Conservation (phyloP, 2,888 invertebrate genomes). For the Drosophila multiciliata region DNA sequence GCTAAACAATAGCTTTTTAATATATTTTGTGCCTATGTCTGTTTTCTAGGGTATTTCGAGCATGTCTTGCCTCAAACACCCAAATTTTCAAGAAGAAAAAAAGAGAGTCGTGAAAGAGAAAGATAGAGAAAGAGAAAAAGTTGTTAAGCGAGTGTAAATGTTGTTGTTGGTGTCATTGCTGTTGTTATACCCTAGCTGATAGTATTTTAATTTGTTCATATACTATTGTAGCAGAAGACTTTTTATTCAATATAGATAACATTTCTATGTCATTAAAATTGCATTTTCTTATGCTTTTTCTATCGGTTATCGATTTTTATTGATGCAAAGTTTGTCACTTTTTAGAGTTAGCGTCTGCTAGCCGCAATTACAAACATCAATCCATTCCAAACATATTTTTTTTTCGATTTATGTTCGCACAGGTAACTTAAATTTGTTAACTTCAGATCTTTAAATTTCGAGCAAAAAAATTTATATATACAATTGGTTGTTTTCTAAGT, state of each 20-base stretch:
- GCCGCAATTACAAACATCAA: neutral
- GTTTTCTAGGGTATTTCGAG: conserved; percentile 6
- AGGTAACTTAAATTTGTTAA: neutral
- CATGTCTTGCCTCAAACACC: neutral
- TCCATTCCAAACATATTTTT: neutral
- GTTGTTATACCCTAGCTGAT: conserved; percentile 2
- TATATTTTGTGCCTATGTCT: neutral
- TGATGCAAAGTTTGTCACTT: neutral
- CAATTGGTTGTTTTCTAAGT: neutral
- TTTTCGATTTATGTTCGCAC: neutral
- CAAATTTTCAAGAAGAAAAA: conserved; percentile 11
- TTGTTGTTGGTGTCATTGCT: conserved; percentile 21
- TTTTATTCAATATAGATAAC: neutral
- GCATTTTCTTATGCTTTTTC: neutral
- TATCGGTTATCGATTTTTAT: neutral
- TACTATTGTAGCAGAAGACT: neutral
- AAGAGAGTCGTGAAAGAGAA: neutral
- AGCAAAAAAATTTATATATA: neutral
- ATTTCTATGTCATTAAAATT: neutral
- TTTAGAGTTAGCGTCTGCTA: neutral
- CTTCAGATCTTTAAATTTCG: neutral
- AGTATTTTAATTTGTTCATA: neutral
- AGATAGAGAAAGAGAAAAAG: conserved; percentile 6
- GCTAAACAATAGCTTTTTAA: neutral
- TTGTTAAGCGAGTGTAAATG: conserved; percentile 37